A percentile compares a stretch with the other conserved stretches of the same genome.
These are phyloP conservation scores for Melipona beecheii DNA, from an alignment of 2,888 invertebrate genomes.

Conservation along the genomic window DNA sequence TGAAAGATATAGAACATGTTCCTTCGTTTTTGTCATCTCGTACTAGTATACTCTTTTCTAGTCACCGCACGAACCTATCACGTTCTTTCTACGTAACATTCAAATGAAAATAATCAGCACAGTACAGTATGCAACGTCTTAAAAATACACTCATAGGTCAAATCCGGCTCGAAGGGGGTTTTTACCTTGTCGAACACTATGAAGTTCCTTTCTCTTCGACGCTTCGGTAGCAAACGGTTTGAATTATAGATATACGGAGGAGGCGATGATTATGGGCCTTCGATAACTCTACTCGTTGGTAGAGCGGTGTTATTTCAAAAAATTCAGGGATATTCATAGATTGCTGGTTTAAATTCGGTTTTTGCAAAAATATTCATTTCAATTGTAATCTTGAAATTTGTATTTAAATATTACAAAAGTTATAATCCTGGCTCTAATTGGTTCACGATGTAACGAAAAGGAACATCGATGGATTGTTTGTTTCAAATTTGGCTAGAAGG, in stretches of 20 bases:
- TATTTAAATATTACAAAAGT: neutral
- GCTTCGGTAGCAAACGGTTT: conserved; percentile 42
- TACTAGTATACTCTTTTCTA: neutral
- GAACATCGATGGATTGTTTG: conserved; percentile 80
- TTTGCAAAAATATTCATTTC: conserved; percentile 24
- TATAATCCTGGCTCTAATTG: neutral
- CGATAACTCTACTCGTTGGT: conserved; percentile 82
- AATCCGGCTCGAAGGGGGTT: conserved; percentile 78
- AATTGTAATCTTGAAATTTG: neutral
- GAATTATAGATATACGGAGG: conserved; percentile 8
- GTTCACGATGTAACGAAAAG: neutral
- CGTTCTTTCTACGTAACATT: neutral
- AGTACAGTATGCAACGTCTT: neutral
- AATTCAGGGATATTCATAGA: conserved; percentile 76
- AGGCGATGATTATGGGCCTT: conserved; percentile 19
- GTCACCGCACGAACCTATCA: neutral
- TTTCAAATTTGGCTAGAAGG: conserved; percentile 82
- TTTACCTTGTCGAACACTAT: conserved; percentile 18
- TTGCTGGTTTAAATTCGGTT: conserved; percentile 74
- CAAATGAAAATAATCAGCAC: neutral
- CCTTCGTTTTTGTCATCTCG: neutral
- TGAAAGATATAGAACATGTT: neutral
- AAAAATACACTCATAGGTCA: conserved; percentile 76
- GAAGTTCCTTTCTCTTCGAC: conserved; percentile 51
- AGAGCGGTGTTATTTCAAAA: conserved; percentile 80